phyloP scores from a whole-genome alignment of 2,797 vertebrate genomes.

The Ptychadena robeensis region DNA sequence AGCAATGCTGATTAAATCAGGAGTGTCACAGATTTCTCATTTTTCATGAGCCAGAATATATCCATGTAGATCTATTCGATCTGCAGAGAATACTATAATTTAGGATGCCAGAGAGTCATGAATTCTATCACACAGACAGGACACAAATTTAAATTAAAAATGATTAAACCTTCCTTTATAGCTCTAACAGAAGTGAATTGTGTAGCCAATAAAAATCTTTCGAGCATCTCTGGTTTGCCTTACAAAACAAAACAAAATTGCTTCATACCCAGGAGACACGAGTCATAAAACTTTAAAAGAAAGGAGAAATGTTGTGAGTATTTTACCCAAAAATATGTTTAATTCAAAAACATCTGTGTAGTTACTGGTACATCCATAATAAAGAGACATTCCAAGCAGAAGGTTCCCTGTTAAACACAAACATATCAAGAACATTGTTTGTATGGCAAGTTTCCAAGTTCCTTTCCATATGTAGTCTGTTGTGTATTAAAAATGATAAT shows the following conservation, averaged over 20 bases:
- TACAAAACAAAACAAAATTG: neutral
- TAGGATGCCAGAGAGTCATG: neutral
- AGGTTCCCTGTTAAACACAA: too few species aligned
- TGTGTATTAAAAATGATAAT: too few species aligned
- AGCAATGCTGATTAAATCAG: neutral
- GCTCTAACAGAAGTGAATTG: neutral
- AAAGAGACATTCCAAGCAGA: neutral
- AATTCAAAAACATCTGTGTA: neutral
- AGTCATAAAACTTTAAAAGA: neutral
- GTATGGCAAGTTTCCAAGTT: too few species aligned
- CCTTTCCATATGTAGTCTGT: too few species aligned
- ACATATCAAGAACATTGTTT: too few species aligned
- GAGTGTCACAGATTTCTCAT: neutral
- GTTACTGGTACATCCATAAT: neutral
- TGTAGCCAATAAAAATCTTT: neutral
- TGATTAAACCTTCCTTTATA: neutral
- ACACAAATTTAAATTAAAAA: neutral
- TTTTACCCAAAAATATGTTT: neutral
- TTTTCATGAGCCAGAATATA: neutral
- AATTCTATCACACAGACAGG: neutral
- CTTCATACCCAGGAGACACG: neutral
- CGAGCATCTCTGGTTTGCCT: neutral
- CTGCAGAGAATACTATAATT: neutral
- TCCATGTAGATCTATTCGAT: neutral
- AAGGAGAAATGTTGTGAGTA: neutral